These are phyloP conservation scores for Pheosia tremula DNA, from an alignment of 2,888 invertebrate genomes.

Conservation along the genomic window DNA sequence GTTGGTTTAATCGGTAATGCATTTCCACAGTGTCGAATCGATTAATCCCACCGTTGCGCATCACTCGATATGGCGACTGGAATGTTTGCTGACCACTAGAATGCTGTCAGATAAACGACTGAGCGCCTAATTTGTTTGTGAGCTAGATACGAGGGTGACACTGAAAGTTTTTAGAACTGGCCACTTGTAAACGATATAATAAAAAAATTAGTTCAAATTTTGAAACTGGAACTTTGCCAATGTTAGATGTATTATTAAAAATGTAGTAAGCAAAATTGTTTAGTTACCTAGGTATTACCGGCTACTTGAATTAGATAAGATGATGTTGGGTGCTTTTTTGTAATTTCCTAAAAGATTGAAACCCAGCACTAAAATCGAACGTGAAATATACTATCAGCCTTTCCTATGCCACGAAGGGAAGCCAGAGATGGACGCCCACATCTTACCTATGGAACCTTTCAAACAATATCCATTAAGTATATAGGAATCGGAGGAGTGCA, in stretches of 20 bases:
- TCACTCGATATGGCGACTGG: slow-evolving; percentile 6
- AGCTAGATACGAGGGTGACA: too few species aligned
- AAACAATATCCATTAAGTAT: slow-evolving; percentile 1
- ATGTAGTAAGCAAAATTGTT: too few species aligned
- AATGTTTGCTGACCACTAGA: not conserved
- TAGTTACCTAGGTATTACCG: too few species aligned
- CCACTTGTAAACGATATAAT: too few species aligned
- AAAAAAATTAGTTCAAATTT: too few species aligned
- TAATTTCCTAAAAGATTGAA: not conserved
- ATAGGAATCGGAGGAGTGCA: slow-evolving; percentile 4
- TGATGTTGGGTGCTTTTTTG: too few species aligned
- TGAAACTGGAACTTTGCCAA: too few species aligned
- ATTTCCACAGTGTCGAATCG: slow-evolving; percentile 27
- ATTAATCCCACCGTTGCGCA: slow-evolving; percentile 20
- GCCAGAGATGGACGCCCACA: not conserved
- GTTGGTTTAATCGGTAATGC: slow-evolving; percentile 26
- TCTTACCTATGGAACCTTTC: not conserved
- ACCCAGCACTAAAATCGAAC: not conserved
- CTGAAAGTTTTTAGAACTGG: too few species aligned
- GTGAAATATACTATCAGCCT: not conserved
- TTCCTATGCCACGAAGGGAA: not conserved
- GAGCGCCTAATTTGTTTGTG: not conserved
- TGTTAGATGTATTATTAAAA: too few species aligned
- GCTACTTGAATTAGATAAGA: too few species aligned
- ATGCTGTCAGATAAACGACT: not conserved